Percentiles rank a stretch among this genome's conserved stretches.
These are phyloP conservation scores for Champsocephalus gunnari DNA, from an alignment of 2,797 vertebrate genomes.

Conservation along the genomic window DNA sequence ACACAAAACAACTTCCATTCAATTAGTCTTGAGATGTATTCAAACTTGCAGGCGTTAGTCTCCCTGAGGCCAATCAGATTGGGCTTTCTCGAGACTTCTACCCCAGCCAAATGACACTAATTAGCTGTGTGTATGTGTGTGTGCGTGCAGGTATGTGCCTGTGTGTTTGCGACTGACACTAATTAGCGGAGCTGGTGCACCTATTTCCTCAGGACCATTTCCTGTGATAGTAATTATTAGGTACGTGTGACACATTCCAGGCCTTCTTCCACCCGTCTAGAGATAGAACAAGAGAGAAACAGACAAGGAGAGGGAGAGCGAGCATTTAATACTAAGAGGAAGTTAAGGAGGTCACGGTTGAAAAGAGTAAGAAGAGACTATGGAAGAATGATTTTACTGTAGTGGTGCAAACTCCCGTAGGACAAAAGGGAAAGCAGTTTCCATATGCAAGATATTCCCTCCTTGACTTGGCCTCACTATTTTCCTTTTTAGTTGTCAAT, in stretches of 20 bases:
- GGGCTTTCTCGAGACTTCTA: constrained; percentile 52
- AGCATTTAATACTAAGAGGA: constrained; percentile 40
- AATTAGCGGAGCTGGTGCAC: constrained; percentile 78
- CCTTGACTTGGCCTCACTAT: constrained; percentile 6
- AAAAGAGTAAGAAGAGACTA: constrained; percentile 22
- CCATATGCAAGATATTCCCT: constrained; percentile 15
- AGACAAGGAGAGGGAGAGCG: constrained; percentile 17
- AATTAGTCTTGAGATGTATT: constrained; percentile 75
- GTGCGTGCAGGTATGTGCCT: constrained; percentile 10
- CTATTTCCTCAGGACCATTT: constrained; percentile 81
- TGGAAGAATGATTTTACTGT: constrained; percentile 42
- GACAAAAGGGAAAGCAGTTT: constrained; percentile 23
- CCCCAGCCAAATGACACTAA: constrained; percentile 71
- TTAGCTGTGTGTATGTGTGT: constrained; percentile 53
- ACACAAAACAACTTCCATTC: constrained; percentile 56
- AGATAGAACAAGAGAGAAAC: constrained; percentile 53
- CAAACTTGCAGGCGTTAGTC: constrained; percentile 62
- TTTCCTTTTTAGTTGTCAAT: constrained; percentile 22
- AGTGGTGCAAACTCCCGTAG: constrained; percentile 6
- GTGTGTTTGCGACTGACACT: constrained; percentile 76
- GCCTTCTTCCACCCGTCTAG: constrained; percentile 62
- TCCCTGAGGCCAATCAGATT: constrained; percentile 69
- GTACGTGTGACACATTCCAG: constrained; percentile 86
- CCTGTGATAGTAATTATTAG: constrained; percentile 86
- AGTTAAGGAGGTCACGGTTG: constrained; percentile 35